Conservation (phyloP, 2,113 vertebrate species). For the Sakesphorus luctuosus region DNA sequence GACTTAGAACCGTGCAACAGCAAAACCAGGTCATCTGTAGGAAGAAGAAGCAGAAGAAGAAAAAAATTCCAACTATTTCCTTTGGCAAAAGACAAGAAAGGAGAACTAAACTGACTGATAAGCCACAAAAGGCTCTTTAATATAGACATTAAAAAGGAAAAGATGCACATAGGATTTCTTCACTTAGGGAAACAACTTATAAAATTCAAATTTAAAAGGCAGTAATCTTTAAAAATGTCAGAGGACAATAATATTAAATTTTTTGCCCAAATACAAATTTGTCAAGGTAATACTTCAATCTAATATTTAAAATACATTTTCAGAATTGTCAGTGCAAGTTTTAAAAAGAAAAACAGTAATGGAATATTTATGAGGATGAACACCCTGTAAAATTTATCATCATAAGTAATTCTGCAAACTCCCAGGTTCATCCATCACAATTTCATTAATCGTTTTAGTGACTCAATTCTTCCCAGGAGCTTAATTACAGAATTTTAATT, state of each 20-base stretch:
- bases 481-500: not conserved
- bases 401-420: not conserved
- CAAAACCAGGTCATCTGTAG: not conserved
- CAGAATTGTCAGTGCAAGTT: not conserved
- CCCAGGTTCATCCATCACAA: not conserved
- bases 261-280: not conserved
- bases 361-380: not conserved
- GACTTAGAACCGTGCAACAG: not conserved
- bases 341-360: not conserved
- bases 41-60: not conserved
- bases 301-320: not conserved
- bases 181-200: not conserved
- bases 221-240: not conserved
- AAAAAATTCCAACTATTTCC: conserved; percentile 3
- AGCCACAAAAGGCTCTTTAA: not conserved
- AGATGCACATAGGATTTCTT: not conserved
- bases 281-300: not conserved
- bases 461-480: not conserved
- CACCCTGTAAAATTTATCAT: not conserved
- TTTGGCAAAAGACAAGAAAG: not conserved
- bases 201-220: not conserved
- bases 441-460: not conserved
- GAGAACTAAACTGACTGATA: not conserved
- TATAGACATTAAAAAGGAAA: not conserved
- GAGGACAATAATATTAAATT: not conserved